Evolutionary conservation across 2,888 invertebrate genomes (phyloP), one percentile per base, ranked within the genome.

Genomic region (Tenodera sinensis): DNA sequence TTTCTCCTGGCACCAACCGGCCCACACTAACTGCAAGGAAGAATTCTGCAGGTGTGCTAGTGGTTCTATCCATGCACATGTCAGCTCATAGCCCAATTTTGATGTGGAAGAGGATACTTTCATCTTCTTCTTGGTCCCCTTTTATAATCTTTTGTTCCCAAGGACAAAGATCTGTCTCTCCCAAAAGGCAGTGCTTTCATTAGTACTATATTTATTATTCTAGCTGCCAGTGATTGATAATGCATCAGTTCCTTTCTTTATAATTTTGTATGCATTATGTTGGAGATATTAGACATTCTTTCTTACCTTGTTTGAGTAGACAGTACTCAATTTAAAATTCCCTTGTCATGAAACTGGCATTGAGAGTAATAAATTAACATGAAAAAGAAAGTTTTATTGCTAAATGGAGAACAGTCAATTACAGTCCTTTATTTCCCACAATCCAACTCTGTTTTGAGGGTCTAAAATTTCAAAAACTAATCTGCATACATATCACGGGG

Each of bases 11-110:
- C 30, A 83, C 34, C 54, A 20, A 34, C 83, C 28, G 87, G 87
- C 34, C 87, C 87, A 87, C 87, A 12, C 87, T 87, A 83, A 87
- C 87, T 87, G 87, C 87, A 87, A 87, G 87, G 87, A 87, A 87
- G 87, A 87, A 87, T 87, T 87, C 87, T 87, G 87, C 87, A 87
- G 87, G 87, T 87, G 87, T 87, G 87, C 87, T 87, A 87, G 87
- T 87, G 87, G 87, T 87, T 87, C 87, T 87, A 83, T 87, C 87
- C 87, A 87, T 87, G 87, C 87, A 87, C 87, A 87, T 87, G 87
- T 87, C 87, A 87, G 87, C 87, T 87, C 87, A 34, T 85, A 25
- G 85, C 54, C 85, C 27, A 28, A 71, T 71, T 54, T 25, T 15
- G 20, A 71, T 71, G 54, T 71, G 15, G 54, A 25, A 71, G 54